Base-by-base conservation (phyloP, 2,888 invertebrate genomes). In the Drosophila nr. perissopoda region DNA sequence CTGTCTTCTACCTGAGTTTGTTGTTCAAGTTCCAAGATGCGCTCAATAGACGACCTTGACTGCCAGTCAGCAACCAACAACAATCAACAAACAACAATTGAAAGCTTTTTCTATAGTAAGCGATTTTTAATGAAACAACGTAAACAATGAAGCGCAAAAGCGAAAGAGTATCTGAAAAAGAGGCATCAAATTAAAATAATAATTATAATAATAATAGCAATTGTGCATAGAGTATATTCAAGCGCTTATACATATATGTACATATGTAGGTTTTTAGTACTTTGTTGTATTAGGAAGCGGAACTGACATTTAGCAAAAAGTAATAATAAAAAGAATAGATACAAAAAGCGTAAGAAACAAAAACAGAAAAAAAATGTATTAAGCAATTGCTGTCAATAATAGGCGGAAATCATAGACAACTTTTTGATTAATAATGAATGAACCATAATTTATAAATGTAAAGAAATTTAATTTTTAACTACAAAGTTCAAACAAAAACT, bases 11-110 rank as follows among this genome's bases (percentile, higher is more conserved):
- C 33, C 31, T 33, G 21, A 3, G 59, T 51, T 58, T 74, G 56
- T 52, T 80, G 38, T 58, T 63, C 31, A 53, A 27, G n/a, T 53
- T 70, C 51, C 45, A 80, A 85, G 85, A 85, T 88, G 90, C 75
- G 86, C 81, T 85, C 62, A 80, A 87, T 82, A 69, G 68, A 48
- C 63, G 89, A 87, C 83, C 83, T 83, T 89, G 89, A 83, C 73
- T 70, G 56, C 38, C 62, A 69, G 67, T 27, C 68, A 69, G 58
- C 38, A 25, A n/a, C 13, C 13, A 56, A 52, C 33, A 52, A 62
- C 21, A 45, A 53, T 33, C 13, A 52, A 27, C 10, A 49, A 18
- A 7, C 31, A 60, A 65, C 59, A 70, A 73, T 76, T 54, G 36
- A 51, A 59, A 62, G 52, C 36, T 54, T 16, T 66, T 69, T 67